Evolutionary conservation across 2,797 vertebrate genomes (phyloP), one percentile per base, ranked within the genome.

Genomic region (Rhinatrema bivittatum): DNA sequence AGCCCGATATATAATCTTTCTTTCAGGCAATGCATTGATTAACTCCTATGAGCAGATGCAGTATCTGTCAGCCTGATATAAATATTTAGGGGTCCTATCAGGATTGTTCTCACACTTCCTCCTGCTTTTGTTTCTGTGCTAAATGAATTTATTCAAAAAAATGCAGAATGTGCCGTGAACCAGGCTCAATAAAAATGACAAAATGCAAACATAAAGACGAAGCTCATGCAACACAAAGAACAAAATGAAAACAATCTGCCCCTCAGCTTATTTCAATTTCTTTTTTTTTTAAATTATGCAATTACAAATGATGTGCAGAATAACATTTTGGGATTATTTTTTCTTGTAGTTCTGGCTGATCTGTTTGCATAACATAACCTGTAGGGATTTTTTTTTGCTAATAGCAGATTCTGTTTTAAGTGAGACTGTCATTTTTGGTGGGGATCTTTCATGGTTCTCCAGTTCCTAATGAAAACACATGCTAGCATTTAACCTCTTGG

Each of bases 151-250:
- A 68, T 68, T 59, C 41, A 61, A 48, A 45, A n/a, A 62, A 46
- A 2, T 69, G 25, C 29, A 59, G 24, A n/a, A n/a, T n/a, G 10
- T 28, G 24, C 11, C 20, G 17, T 39, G 49, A 60, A 74, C 52
- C 21, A 36, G 53, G 43, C n/a, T 52, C 33, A 56, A 60, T 68
- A 66, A 73, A 74, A 62, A 58, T 45, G 24, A 62, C 36, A 59
- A 53, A 70, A 65, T 39, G 52, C 25, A 59, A 65, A 58, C 50
- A 62, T 60, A 65, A 68, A 68, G 63, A 62, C 67, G 50, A 62
- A 64, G 46, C 30, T 25, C 28, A 61, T 75, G 57, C 46, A n/a
- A 43, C 30, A 27, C 9, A 29, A 39, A n/a, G 56, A 21, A 11
- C 15, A 46, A 1, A 2, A 31, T 44, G 42, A 34, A 42, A 31